Conservation (phyloP, 2,888 invertebrate genomes). For the Cheilosia grossa region DNA sequence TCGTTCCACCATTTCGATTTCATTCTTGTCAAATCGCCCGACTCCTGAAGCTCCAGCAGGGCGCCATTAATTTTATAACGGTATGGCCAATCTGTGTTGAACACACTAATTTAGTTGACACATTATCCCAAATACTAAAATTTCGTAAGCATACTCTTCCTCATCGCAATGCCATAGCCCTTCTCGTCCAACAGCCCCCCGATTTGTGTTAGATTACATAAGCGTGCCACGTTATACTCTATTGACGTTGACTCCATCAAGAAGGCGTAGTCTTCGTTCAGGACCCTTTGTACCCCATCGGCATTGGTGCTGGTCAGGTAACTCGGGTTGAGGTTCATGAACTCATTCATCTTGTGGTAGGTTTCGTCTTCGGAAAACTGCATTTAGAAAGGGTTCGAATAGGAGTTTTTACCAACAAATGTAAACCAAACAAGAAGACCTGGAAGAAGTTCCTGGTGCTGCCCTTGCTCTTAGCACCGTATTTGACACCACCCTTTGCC, state of each 20-base stretch:
- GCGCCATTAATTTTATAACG: slow-evolving; percentile 91
- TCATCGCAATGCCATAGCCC: slow-evolving; percentile 89
- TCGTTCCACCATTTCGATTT: slow-evolving; percentile 96
- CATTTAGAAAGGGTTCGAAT: not conserved
- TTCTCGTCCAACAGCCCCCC: slow-evolving; percentile 88
- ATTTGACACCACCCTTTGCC: slow-evolving; percentile 91
- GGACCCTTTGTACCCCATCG: slow-evolving; percentile 85
- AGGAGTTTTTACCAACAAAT: too few relatives aligned
- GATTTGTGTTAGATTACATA: slow-evolving; percentile 86
- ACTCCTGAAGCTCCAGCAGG: slow-evolving; percentile 92
- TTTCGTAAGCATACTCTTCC: slow-evolving; percentile 84
- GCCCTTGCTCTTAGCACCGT: slow-evolving; percentile 92
- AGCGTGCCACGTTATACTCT: slow-evolving; percentile 88
- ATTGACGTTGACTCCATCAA: slow-evolving; percentile 91
- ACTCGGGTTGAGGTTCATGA: slow-evolving; percentile 88
- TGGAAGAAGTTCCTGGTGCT: slow-evolving; percentile 95
- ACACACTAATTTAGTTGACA: not conserved
- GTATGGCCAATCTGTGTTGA: slow-evolving; percentile 84
- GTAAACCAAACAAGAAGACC: slow-evolving; percentile 84
- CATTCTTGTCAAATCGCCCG: slow-evolving; percentile 89
- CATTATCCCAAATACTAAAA: not conserved
- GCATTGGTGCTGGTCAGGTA: slow-evolving; percentile 84
- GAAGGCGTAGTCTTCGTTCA: slow-evolving; percentile 86
- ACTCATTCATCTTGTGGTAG: slow-evolving; percentile 91
- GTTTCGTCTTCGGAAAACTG: slow-evolving; percentile 89